Conservation (phyloP, 2,113 vertebrate genomes). For the Pica pica region DNA sequence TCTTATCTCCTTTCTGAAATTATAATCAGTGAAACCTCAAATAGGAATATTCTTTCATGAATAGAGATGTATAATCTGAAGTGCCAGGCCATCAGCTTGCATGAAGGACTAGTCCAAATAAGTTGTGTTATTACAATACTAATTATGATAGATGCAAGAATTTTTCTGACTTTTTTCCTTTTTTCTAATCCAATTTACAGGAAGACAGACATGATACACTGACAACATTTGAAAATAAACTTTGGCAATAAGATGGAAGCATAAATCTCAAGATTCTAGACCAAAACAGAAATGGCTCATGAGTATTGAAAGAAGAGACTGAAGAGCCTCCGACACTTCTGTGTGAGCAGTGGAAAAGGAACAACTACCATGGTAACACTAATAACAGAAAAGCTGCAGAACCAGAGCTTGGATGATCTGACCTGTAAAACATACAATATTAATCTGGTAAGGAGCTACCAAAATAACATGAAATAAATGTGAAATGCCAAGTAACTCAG, state of each 20-base stretch:
- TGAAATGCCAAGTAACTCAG: neutral
- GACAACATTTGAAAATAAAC: slow-evolving; percentile 4
- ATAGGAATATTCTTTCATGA: neutral
- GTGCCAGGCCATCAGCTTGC: neutral
- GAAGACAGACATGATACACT: slow-evolving; percentile 23
- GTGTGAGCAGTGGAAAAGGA: slow-evolving; percentile 47
- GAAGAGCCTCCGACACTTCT: slow-evolving; percentile 30
- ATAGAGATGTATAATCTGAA: neutral
- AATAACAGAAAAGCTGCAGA: slow-evolving; percentile 80
- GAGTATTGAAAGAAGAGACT: slow-evolving; percentile 18
- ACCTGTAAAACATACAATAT: slow-evolving; percentile 64
- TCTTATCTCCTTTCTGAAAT: neutral
- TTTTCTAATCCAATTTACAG: neutral
- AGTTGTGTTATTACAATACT: neutral
- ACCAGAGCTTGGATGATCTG: slow-evolving; percentile 77
- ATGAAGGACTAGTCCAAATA: neutral
- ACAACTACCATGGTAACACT: slow-evolving; percentile 75
- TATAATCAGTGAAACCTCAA: neutral
- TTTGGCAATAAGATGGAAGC: slow-evolving; percentile 15
- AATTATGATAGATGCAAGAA: neutral
- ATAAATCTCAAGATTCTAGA: neutral
- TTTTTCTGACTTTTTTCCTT: neutral
- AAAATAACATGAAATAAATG: neutral
- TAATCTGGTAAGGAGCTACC: slow-evolving; percentile 64
- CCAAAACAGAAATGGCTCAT: slow-evolving; percentile 21